These are phyloP conservation scores for Coremacera marginata DNA, from an alignment of 2,888 invertebrate species.

Conservation along the genomic window DNA sequence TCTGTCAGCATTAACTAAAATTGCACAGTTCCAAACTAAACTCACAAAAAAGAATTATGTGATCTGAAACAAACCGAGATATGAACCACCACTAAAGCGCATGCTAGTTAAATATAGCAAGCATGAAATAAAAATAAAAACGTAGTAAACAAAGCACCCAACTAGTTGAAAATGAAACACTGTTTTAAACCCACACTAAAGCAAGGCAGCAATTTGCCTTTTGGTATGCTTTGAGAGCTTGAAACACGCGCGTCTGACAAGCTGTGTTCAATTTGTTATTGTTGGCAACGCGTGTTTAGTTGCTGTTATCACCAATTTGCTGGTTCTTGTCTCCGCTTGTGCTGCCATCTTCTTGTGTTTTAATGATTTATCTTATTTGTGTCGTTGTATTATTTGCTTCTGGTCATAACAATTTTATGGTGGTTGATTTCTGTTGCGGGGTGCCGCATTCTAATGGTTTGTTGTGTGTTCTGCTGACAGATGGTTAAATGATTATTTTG, in stretches of 20 bases:
- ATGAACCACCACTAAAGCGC: neutral
- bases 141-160: neutral
- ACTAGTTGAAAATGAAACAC: neutral
- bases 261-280: neutral
- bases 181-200: neutral
- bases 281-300: neutral
- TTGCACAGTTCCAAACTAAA: neutral
- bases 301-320: neutral
- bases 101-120: neutral
- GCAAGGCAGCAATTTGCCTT: neutral
- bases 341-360: slow-evolving; percentile 4
- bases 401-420: slow-evolving; percentile 14
- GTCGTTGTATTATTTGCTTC: neutral
- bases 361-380: neutral
- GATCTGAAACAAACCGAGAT: neutral
- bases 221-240: neutral
- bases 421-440: slow-evolving; percentile 7
- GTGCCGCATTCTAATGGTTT: neutral
- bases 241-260: neutral
- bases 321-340: neutral
- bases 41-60: neutral
- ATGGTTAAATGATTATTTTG: neutral
- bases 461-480: slow-evolving; percentile 9
- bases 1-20: neutral
- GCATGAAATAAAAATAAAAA: neutral